Conservation (phyloP, 2,797 vertebrate species). For the Falco novaeseelandiae region DNA sequence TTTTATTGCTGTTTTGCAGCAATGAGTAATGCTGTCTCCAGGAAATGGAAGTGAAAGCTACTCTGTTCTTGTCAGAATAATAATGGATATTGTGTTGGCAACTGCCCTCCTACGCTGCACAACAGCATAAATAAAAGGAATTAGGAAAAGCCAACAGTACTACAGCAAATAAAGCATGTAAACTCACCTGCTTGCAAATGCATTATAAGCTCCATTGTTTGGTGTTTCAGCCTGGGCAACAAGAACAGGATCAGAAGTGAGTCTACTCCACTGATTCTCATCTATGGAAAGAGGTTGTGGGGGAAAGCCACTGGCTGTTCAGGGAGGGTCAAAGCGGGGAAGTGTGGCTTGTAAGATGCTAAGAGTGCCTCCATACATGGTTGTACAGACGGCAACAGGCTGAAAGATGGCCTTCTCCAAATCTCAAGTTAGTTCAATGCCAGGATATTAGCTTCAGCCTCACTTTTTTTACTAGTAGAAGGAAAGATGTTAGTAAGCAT, state of each 20-base stretch:
- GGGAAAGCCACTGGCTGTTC: neutral
- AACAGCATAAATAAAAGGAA: constrained; percentile 20
- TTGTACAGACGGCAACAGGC: neutral
- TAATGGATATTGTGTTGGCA: constrained; percentile 27
- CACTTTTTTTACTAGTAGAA: rapidly evolving
- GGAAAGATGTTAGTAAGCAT: neutral
- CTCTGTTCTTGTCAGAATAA: constrained; percentile 54
- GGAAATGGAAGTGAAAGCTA: constrained; percentile 35
- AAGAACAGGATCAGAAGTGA: neutral
- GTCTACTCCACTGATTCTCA: neutral
- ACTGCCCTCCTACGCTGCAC: neutral
- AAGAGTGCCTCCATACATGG: rapidly evolving
- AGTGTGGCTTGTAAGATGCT: rapidly evolving
- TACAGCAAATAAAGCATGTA: neutral
- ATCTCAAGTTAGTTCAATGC: neutral
- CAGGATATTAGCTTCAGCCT: neutral
- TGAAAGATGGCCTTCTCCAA: neutral
- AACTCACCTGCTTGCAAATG: neutral
- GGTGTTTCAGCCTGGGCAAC: neutral
- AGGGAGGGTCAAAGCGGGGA: neutral
- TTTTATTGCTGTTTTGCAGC: neutral
- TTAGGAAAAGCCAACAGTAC: neutral
- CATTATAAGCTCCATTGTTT: neutral
- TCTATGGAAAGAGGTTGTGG: neutral
- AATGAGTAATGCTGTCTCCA: neutral